These are phyloP conservation scores for Anaspis maculata DNA, from an alignment of 2,888 invertebrate genomes.

Conservation along the genomic window DNA sequence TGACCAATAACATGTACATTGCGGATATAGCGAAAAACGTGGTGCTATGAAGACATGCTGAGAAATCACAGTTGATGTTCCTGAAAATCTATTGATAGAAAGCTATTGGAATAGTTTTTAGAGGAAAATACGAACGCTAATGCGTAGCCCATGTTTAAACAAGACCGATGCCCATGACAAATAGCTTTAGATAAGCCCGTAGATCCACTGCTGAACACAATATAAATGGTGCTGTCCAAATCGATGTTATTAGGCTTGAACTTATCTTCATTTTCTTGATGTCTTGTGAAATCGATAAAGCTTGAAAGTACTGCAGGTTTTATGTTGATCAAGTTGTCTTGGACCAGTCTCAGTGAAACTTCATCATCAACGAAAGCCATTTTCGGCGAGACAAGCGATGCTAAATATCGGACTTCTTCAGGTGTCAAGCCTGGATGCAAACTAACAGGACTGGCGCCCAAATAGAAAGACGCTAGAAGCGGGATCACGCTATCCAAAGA, in stretches of 20 bases:
- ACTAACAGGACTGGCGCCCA: slow-evolving; percentile 35
- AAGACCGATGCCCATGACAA: slow-evolving; percentile 20
- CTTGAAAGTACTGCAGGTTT: no score
- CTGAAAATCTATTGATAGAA: slow-evolving; percentile 3
- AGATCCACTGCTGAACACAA: slow-evolving; percentile 34
- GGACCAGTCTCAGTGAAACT: slow-evolving; percentile 14
- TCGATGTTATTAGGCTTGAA: slow-evolving; percentile 2
- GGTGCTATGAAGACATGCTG: slow-evolving; percentile 14
- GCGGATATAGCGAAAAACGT: slow-evolving; percentile 29
- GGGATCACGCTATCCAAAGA: slow-evolving; percentile 42
- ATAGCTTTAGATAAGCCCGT: slow-evolving; percentile 36
- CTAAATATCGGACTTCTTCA: slow-evolving; percentile 19
- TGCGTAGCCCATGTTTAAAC: no score
- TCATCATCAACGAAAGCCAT: slow-evolving; percentile 27
- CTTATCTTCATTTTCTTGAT: slow-evolving; percentile 1
- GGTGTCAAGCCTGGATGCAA: slow-evolving; percentile 26
- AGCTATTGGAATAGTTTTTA: background rate
- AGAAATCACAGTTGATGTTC: background rate
- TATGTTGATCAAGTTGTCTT: no score
- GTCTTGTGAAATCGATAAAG: slow-evolving; percentile 7
- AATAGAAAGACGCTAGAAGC: slow-evolving; percentile 42
- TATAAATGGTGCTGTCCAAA: slow-evolving; percentile 4
- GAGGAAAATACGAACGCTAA: no score
- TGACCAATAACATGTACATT: slow-evolving; percentile 12
- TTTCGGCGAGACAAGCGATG: slow-evolving; percentile 23